These are phyloP conservation scores for Hyposmocoma kahamanoa DNA, from an alignment of 1,140 invertebrate species.

Conservation along the genomic window DNA sequence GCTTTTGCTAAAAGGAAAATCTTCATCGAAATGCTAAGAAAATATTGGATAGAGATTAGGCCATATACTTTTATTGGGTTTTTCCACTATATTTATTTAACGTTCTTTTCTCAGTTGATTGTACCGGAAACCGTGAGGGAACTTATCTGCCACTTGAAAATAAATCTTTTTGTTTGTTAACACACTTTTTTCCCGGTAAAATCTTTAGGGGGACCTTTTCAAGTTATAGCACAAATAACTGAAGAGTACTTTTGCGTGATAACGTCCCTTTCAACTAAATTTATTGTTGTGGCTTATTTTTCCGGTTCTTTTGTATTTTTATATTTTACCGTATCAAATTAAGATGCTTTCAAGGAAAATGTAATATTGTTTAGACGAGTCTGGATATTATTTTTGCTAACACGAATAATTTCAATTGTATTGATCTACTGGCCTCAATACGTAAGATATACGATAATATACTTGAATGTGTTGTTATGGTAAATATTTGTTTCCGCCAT, in stretches of 20 bases:
- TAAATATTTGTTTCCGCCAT: no score
- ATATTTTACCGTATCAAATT: no score
- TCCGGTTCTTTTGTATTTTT: no score
- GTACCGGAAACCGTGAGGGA: slow-evolving; percentile 36
- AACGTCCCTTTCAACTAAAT: slow-evolving; percentile 15
- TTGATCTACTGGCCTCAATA: no score
- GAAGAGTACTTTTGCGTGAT: slow-evolving; percentile 10
- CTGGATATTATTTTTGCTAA: no score
- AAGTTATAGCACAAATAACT: slow-evolving; percentile 12
- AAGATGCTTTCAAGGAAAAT: no score
- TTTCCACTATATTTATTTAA: slow-evolving; percentile 66
- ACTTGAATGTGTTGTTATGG: no score
- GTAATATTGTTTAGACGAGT: no score
- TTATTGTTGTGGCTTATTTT: slow-evolving; percentile 21
- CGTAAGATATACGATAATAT: no score
- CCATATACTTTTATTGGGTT: slow-evolving; percentile 68
- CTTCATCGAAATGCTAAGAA: slow-evolving; percentile 62
- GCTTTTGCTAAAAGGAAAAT: slow-evolving; percentile 43
- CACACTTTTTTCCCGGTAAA: slow-evolving; percentile 45
- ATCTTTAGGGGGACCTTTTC: slow-evolving; percentile 6
- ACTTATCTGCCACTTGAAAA: slow-evolving; percentile 55
- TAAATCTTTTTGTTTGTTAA: slow-evolving; percentile 70
- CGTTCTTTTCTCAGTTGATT: slow-evolving; percentile 34
- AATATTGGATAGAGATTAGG: slow-evolving; percentile 71
- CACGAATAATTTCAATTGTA: no score